These are phyloP conservation scores for Augochlorella aurata DNA, from an alignment of 2,888 invertebrate genomes.

Conservation along the genomic window DNA sequence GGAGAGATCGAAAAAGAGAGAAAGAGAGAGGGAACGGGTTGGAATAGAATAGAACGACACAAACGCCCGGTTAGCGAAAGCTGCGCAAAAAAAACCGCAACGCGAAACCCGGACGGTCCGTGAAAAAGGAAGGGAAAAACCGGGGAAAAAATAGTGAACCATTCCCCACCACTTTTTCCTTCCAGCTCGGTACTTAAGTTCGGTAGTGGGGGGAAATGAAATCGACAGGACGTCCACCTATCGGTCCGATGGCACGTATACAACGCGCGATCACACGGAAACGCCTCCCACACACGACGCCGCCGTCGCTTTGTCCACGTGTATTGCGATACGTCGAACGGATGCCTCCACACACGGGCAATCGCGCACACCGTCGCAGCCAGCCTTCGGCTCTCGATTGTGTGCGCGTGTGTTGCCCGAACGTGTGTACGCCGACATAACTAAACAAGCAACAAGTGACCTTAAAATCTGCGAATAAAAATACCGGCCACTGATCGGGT, in stretches of 20 bases:
- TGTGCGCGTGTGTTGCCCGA: conserved; percentile 56
- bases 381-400: conserved; percentile 5
- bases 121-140: conserved; percentile 65
- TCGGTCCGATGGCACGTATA: conserved; percentile 75
- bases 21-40: conserved; percentile 27
- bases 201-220: conserved; percentile 71
- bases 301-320: conserved; percentile 58
- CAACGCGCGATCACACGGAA: conserved; percentile 61
- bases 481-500: conserved; percentile 78
- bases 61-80: conserved; percentile 69
- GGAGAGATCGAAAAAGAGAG: conserved; percentile 8
- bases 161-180: conserved; percentile 51
- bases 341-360: conserved; percentile 50
- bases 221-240: conserved; percentile 81
- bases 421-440: conserved; percentile 76
- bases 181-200: conserved; percentile 26
- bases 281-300: conserved; percentile 51
- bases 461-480: conserved; percentile 81
- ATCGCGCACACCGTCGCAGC: not conserved
- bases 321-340: conserved; percentile 57
- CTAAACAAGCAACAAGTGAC: conserved; percentile 82
- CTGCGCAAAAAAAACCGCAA: conserved; percentile 71
- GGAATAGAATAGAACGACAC: conserved; percentile 46
- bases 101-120: conserved; percentile 68
- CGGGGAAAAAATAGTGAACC: conserved; percentile 73